Base-by-base conservation (phyloP, 2,797 vertebrate species). In the Buphagus erythrorhynchus region DNA sequence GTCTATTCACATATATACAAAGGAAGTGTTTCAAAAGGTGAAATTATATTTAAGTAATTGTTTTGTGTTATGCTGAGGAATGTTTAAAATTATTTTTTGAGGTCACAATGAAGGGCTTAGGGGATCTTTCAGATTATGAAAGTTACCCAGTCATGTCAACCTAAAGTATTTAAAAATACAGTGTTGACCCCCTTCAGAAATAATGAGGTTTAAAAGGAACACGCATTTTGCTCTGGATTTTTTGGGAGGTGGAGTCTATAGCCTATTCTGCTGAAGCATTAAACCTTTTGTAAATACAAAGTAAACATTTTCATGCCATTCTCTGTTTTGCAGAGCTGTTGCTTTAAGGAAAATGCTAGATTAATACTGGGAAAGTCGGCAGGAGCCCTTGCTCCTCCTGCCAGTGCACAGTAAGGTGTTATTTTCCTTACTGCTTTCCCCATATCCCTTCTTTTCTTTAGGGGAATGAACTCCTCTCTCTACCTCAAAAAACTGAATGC, bases 401-500 rank as follows among this genome's bases (percentile, higher is more conserved):
- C 78, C 86, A 93, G 18, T 57, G 84, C 88, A 86, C 88, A 95
- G 46, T 82, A 90, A 78, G 29, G 29, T 78, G 51, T 86, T 90
- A 65, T 40, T 95, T 88, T 78, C 67, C 66, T 36, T 55, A 14
- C 51, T 66, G 33, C 59, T 84, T 94, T 90, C 51, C 36, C 51
- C 3, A 2, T 75, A 81, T 48, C 58, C 40, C 49, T 76, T 94
- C 45, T 90, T 88, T 94, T 88, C 79, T 80, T 73, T 63, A 89
- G 45, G 63, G 80, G 52, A 74, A 59, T 66, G 45, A 92, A 71
- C 67, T 84, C 81, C 51, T 75, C 58, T 68, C 55, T 82, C 38
- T 82, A 54, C 29, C 78, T 79, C 57, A 71, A 76, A 90, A 83
- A 92, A 1, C 4, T 3, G 22, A 74, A 76, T 68, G 49, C 26